Evolutionary conservation across 2,113 vertebrate species (phyloP).

Genomic region (Anas platyrhynchos): DNA sequence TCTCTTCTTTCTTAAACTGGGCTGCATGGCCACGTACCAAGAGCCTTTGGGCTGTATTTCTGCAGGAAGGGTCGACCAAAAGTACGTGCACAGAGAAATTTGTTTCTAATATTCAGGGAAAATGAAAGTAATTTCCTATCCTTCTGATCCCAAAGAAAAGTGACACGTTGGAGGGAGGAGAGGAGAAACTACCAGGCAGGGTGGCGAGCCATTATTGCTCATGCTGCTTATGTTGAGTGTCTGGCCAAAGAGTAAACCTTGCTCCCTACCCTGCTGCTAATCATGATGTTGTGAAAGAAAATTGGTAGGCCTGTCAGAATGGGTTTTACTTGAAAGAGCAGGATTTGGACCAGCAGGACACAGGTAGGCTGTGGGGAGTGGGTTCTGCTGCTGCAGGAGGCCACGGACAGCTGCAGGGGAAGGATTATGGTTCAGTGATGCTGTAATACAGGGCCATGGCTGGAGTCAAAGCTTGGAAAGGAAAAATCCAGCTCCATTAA

Average conservation of each 20-base stretch:
- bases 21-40: background rate
- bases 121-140: constrained; percentile 10
- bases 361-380: background rate
- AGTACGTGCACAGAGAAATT: background rate
- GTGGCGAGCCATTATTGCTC: background rate
- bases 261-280: background rate
- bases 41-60: background rate
- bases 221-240: background rate
- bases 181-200: background rate
- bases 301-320: background rate
- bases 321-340: background rate
- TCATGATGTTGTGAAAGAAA: background rate
- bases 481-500: accelerated
- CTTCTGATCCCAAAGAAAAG: background rate
- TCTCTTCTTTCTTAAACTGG: background rate
- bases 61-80: background rate
- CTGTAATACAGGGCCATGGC: background rate
- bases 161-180: background rate
- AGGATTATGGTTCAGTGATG: background rate
- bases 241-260: background rate
- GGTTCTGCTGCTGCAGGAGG: background rate
- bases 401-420: accelerated
- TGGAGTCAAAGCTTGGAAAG: background rate
- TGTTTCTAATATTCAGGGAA: background rate
- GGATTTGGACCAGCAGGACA: background rate